These are phyloP conservation scores for Ramazzottius varieornatus DNA, from an alignment of 2,888 invertebrate species.

Conservation along the genomic window DNA sequence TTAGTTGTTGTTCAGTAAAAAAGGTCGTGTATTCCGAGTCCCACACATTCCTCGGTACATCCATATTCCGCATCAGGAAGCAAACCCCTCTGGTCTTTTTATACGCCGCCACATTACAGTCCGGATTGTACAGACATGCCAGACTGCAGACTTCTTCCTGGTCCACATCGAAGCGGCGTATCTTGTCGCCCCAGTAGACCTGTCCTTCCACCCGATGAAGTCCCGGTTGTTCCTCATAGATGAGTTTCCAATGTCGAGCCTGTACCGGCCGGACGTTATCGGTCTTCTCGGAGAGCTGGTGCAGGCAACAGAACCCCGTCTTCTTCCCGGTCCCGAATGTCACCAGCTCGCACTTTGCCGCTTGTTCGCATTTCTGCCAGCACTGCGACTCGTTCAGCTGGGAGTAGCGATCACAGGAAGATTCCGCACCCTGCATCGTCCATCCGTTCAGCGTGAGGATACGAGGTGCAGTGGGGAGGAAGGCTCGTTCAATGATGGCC, in stretches of 20 bases:
- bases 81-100: neutral
- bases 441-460: neutral
- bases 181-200: constrained; percentile 1
- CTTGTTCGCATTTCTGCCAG: neutral
- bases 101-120: constrained; percentile 1
- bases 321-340: neutral
- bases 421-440: neutral
- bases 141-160: constrained; percentile 2
- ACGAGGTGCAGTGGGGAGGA: neutral
- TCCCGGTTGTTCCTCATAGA: neutral
- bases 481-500: neutral
- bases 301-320: neutral
- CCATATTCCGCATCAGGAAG: neutral
- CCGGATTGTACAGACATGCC: neutral
- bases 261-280: neutral
- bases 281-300: neutral
- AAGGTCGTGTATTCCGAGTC: neutral
- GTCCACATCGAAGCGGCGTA: neutral
- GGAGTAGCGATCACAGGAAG: neutral
- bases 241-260: neutral
- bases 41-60: constrained; percentile 1
- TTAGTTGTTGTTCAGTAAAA: neutral
- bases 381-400: neutral
- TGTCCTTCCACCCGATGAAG: constrained; percentile 3
- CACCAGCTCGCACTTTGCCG: neutral